Base-by-base conservation (phyloP, 2,113 vertebrate genomes). In the Aphelocoma coerulescens region DNA sequence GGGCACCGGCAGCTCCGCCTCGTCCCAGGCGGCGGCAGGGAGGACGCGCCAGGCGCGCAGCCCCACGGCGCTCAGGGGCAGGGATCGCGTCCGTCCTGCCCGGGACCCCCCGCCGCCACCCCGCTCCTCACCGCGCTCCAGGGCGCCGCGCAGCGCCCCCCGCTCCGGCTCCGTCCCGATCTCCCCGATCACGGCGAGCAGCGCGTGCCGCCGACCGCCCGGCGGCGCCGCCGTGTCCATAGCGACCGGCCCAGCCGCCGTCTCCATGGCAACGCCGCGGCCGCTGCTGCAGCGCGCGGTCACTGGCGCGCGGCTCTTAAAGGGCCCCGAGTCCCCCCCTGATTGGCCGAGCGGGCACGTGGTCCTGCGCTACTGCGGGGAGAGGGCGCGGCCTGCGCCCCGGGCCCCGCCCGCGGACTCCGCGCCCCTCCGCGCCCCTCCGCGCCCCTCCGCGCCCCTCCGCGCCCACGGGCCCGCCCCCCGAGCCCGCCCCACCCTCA, bases 251-350 rank as follows among this genome's bases (percentile, higher is more conserved):
- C 95, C 89, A 62, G 96, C 97, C 96, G 98, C 96, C 85, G 98
- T 99, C 98, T 98, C 99, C 99, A 99, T 99, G 98, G 98, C 98
- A 99, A 99, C 99, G 96, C 96, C 96, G n/a, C 96, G 89, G 90
- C 95, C 5, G 88, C 35, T 13, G 85, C 95, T 83, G 93, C 97
- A 54, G 95, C 28, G 92, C 95, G 33, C 81, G 72, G 87, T 37
- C 97, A 96, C 98, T 83, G 94, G 96, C 73, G 93, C 85, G 44
- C 87, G 39, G 89, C 86, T 97, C 97, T 98, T 98, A 97, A 97
- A 97, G 97, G 72, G 92, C 69, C 62, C 58, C 6, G 68, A 95
- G 43, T 49, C n/a, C 32, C 37, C 18, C 33, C 57, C 49, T 94
- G 95, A 98, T 99, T 99, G 98, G 99, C 61, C 63, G 11, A 21